Conservation (phyloP, 2,888 invertebrate species). For the Morpho deidamia region DNA sequence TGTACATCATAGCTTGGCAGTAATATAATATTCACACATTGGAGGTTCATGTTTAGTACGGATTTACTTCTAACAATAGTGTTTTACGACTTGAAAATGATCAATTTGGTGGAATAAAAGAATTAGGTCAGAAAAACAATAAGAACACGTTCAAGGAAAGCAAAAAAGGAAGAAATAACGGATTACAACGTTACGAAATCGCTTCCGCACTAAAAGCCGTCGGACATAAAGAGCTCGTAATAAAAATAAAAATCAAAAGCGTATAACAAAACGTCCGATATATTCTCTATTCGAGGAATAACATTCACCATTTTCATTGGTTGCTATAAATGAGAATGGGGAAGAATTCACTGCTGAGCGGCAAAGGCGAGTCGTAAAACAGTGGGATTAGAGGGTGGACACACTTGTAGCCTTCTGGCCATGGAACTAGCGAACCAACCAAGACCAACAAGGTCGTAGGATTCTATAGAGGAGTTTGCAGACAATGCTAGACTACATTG, state of each 20-base stretch:
- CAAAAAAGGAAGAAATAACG: background rate
- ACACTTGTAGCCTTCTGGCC: slow-evolving; percentile 36
- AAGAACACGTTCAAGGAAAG: background rate
- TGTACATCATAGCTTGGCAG: no score
- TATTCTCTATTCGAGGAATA: slow-evolving; percentile 28
- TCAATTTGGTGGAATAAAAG: no score
- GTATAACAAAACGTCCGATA: slow-evolving; percentile 24
- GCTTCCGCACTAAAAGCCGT: slow-evolving; percentile 8
- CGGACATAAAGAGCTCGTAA: slow-evolving; percentile 18
- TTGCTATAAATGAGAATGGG: slow-evolving; percentile 57
- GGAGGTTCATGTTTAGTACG: background rate
- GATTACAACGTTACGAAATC: slow-evolving; percentile 5
- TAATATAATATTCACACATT: no score
- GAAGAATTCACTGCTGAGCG: slow-evolving; percentile 53
- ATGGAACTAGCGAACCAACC: slow-evolving; percentile 17
- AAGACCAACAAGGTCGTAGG: no score
- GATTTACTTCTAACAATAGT: no score
- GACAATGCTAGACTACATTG: no score
- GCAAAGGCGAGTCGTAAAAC: slow-evolving; percentile 66
- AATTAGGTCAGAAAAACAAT: no score
- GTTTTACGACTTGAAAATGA: no score
- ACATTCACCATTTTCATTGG: slow-evolving; percentile 29
- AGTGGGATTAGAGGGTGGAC: slow-evolving; percentile 62
- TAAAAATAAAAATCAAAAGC: slow-evolving; percentile 25
- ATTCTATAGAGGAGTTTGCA: no score